Percentiles rank a stretch among this genome's conserved stretches.
These are phyloP conservation scores for Endomychus coccineus DNA, from an alignment of 2,888 invertebrate species.

Conservation along the genomic window DNA sequence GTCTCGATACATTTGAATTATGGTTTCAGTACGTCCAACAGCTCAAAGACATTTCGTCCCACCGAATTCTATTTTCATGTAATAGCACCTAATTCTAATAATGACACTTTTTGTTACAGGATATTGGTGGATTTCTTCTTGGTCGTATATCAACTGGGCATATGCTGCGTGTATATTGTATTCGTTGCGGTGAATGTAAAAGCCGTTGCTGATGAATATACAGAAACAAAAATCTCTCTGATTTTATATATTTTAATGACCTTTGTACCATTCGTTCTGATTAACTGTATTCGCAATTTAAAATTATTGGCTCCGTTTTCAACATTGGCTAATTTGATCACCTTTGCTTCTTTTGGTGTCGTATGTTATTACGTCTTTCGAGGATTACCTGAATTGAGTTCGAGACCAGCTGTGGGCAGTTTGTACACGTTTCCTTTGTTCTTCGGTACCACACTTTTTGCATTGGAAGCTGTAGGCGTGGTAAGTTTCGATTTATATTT, in stretches of 20 bases:
- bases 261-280: conserved; percentile 59
- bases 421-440: conserved; percentile 75
- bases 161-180: conserved; percentile 75
- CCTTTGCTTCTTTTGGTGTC: conserved; percentile 74
- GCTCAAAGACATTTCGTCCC: too few relatives aligned
- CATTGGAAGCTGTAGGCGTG: conserved; percentile 90
- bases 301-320: conserved; percentile 87
- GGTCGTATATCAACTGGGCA: conserved; percentile 78
- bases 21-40: too few relatives aligned
- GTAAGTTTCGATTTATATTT: too few relatives aligned
- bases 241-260: conserved; percentile 36
- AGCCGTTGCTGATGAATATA: conserved; percentile 35
- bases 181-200: conserved; percentile 40
- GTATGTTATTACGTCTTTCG: conserved; percentile 80
- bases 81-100: too few relatives aligned
- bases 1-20: too few relatives aligned
- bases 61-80: too few relatives aligned
- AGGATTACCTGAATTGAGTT: conserved; percentile 57
- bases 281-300: conserved; percentile 77
- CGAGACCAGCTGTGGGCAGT: conserved; percentile 56
- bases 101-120: conserved; percentile 38
- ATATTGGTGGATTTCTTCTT: conserved; percentile 59
- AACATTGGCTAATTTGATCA: conserved; percentile 78
- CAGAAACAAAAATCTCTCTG: conserved; percentile 21
- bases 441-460: conserved; percentile 93